These are phyloP conservation scores for Chitala chitala DNA, from an alignment of 2,113 vertebrate species.

Conservation along the genomic window DNA sequence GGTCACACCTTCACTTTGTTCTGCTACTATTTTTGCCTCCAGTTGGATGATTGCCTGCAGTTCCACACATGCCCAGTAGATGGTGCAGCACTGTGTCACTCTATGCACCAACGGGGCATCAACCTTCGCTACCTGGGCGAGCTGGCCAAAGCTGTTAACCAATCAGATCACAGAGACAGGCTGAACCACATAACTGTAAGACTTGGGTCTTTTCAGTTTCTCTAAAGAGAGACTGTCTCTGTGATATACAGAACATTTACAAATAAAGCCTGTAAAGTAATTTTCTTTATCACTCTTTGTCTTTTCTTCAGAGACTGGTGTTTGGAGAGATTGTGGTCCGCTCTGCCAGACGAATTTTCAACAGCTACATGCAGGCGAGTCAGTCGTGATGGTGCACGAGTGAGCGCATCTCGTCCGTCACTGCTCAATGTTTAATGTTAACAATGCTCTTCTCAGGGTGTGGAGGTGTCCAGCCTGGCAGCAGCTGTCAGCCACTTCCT, in stretches of 20 bases:
- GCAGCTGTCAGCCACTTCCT: slow-evolving; percentile 71
- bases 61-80: slow-evolving; percentile 60
- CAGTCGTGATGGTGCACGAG: not conserved
- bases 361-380: slow-evolving; percentile 66
- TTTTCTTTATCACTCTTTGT: not conserved
- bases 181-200: slow-evolving; percentile 67
- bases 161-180: slow-evolving; percentile 53
- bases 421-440: not conserved
- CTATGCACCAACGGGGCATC: slow-evolving; percentile 65
- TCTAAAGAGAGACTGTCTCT: not conserved
- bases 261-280: not conserved
- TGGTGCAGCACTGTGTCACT: slow-evolving; percentile 59
- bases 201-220: not conserved
- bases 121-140: slow-evolving; percentile 71
- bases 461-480: slow-evolving; percentile 63
- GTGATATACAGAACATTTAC: not conserved
- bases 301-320: slow-evolving; percentile 52
- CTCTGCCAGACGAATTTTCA: slow-evolving; percentile 62
- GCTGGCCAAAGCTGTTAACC: slow-evolving; percentile 51
- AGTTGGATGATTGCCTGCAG: slow-evolving; percentile 61
- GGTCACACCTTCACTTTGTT: not conserved
- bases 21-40: slow-evolving; percentile 24
- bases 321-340: slow-evolving; percentile 62
- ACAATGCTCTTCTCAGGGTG: slow-evolving; percentile 44
- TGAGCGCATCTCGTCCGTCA: not conserved